These are phyloP conservation scores for Phallusia fumigata DNA, from an alignment of 23 tunicate species.

Conservation along the genomic window DNA sequence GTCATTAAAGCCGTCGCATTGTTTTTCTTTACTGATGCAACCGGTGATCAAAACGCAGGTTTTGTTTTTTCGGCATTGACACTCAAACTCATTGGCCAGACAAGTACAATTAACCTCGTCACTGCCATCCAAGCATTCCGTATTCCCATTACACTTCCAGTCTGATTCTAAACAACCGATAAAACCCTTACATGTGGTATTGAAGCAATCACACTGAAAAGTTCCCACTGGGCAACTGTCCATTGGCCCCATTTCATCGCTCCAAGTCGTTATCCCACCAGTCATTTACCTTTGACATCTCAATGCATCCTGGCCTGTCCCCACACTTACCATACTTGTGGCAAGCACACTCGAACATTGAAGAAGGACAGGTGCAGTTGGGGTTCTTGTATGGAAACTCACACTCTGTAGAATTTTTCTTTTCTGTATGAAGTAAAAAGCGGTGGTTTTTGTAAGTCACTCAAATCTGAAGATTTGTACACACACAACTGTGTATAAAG, in stretches of 20 bases:
- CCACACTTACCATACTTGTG: neutral
- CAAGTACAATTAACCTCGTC: neutral
- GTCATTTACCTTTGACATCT: no score
- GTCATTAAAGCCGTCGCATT: neutral
- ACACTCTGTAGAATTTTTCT: neutral
- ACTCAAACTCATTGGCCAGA: neutral
- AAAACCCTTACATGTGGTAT: neutral
- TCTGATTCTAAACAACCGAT: neutral
- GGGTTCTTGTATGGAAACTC: neutral
- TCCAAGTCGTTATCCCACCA: constrained; percentile 13
- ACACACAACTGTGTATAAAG: no score
- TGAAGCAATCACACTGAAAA: neutral
- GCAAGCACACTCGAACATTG: constrained; percentile 6
- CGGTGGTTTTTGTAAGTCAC: no score
- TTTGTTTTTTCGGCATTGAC: neutral
- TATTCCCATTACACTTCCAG: neutral
- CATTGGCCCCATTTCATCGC: neutral
- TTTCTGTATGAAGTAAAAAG: no score
- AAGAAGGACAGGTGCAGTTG: constrained; percentile 2
- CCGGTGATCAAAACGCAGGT: neutral
- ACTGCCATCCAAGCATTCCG: neutral
- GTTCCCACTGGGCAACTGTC: neutral
- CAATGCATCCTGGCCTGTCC: neutral
- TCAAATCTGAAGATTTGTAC: no score
- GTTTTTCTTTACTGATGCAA: neutral